Base-by-base conservation (phyloP, 2,888 invertebrate genomes). In the Aspidapion aeneum region DNA sequence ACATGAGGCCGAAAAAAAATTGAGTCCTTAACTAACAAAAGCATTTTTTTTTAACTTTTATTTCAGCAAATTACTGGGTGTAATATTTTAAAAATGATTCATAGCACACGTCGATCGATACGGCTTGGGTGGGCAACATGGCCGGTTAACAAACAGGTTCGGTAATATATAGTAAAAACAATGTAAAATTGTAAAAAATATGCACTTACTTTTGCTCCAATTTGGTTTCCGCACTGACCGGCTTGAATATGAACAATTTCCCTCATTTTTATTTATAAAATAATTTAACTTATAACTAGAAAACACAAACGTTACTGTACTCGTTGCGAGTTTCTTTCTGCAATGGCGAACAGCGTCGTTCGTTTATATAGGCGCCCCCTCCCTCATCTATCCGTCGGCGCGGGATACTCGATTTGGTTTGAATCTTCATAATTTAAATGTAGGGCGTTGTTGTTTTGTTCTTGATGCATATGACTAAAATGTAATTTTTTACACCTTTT, bases 161-260 rank as follows among this genome's bases (percentile, higher is more conserved):
- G 35, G 3, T 7, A 12, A 35, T 7, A 35, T 7, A 3, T 7
- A 35, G 3, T 35, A 12, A 35, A 35, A 35, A 35, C 35, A 35
- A 35, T 35, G 3, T 3, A 35, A 35, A 35, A 35, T 35, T 7
- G 35, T 35, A 35, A 12, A 9, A 52, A 52, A 52, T 5, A 5
- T 52, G n/a, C 64, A 77, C 78, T 82, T 80, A 94, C 94, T 90
- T 94, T 94, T 65, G 94, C 92, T 74, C 94, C 94, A 78, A 95
- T 94, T 82, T 95, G 94, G 80, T 88, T 88, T 70, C 88, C 88
- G 78, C 88, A 88, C 79, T 88, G 87, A 67, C 88, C 87, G 73
- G 90, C 93, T 81, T 95, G 94, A 69, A 94, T 84, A 81, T 94
- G 94, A 72, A 94, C 93, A 75, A 95, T 94, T 89, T 95, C 94